phyloP scores from a whole-genome alignment of 2,888 invertebrate genomes.

The Cheilosia variabilis region DNA sequence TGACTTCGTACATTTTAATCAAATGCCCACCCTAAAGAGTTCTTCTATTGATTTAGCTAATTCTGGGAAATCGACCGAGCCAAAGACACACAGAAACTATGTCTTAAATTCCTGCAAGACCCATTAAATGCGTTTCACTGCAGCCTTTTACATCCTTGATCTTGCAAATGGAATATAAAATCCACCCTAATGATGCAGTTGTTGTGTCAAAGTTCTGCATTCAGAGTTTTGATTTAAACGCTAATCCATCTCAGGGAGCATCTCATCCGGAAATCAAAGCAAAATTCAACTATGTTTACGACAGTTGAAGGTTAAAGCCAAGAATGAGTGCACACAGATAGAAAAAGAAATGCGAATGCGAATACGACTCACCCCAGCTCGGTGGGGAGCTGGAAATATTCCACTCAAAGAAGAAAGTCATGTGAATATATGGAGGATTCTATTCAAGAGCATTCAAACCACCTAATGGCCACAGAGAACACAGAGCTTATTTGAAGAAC shows the following conservation, averaged over 20 bases:
- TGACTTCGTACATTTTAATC: too few relatives aligned
- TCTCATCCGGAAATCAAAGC: constrained; percentile 41
- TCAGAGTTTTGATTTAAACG: constrained; percentile 30
- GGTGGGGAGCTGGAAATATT: neutral
- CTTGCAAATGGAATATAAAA: constrained; percentile 14
- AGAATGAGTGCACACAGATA: neutral
- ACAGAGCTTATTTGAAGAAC: neutral
- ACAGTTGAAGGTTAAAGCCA: constrained; percentile 60
- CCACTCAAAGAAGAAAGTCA: neutral
- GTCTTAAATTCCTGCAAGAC: neutral
- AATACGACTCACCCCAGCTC: neutral
- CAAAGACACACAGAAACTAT: neutral
- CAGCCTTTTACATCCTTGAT: neutral
- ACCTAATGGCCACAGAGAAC: constrained; percentile 14
- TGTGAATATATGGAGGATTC: constrained; percentile 21
- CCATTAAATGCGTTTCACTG: constrained; percentile 1
- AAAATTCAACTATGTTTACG: constrained; percentile 46
- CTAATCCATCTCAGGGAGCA: constrained; percentile 33
- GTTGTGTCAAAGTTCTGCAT: constrained; percentile 1
- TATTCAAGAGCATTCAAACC: constrained; percentile 24
- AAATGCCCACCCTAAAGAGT: too few relatives aligned
- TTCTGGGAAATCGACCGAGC: neutral
- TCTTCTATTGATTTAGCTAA: neutral
- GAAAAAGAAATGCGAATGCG: neutral
- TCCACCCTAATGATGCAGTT: constrained; percentile 48